Evolutionary conservation across 92 coral and sea anemone species (phyloP).

Genomic region (Desmophyllum pertusum): DNA sequence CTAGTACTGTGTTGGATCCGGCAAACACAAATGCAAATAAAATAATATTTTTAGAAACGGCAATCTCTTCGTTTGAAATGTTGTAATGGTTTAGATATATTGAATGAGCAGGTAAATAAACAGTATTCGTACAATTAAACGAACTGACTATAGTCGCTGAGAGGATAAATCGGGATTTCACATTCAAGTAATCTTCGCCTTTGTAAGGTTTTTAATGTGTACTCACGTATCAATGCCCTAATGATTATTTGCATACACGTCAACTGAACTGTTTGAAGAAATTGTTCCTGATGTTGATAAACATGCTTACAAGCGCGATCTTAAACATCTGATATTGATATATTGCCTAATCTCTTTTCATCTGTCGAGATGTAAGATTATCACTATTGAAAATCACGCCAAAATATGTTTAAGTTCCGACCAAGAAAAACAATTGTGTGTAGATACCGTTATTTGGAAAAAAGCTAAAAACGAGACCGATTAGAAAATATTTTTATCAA

Average conservation of each 20-base stretch:
- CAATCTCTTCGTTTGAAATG: not conserved
- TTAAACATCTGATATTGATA: not conserved
- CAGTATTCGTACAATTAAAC: too few relatives aligned
- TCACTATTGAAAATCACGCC: not conserved
- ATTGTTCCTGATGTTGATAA: not conserved
- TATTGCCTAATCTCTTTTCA: not conserved
- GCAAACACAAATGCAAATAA: not conserved
- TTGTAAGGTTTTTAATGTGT: not conserved
- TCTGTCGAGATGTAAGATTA: not conserved
- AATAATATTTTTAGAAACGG: not conserved
- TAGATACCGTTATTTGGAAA: not conserved
- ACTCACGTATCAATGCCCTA: not conserved
- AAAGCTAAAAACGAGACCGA: not conserved
- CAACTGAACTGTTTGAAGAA: not conserved
- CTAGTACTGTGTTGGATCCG: not conserved
- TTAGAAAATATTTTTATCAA: not conserved
- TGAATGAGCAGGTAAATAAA: not conserved
- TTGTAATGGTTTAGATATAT: not conserved
- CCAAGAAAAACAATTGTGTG: not conserved
- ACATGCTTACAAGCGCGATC: not conserved
- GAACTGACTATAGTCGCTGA: too few relatives aligned
- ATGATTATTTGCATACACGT: not conserved
- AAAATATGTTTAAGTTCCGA: not conserved
- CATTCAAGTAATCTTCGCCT: not conserved
- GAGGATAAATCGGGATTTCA: not conserved